Conservation (phyloP, 2,888 invertebrate genomes). For the Mesorhabditis belari region DNA sequence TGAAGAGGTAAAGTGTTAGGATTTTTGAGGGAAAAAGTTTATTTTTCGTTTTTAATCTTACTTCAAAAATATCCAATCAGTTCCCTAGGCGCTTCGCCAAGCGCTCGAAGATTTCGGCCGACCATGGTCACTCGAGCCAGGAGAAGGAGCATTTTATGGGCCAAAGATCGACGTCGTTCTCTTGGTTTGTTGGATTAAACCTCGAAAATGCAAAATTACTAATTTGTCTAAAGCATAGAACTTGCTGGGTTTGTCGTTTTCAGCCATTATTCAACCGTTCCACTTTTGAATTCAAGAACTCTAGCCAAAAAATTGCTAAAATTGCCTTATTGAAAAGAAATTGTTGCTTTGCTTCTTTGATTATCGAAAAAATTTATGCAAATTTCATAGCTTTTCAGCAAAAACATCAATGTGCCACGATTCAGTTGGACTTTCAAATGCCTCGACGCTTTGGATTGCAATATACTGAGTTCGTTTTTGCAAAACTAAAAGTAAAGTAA, state of each 20-base stretch:
- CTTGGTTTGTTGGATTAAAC: too few relatives aligned
- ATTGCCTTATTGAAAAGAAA: too few relatives aligned
- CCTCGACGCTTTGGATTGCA: constrained; percentile 81
- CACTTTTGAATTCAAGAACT: too few relatives aligned
- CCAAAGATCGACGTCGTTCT: constrained; percentile 83
- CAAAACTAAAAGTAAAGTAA: too few relatives aligned
- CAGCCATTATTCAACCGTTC: too few relatives aligned
- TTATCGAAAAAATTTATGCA: too few relatives aligned
- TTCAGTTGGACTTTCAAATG: constrained; percentile 94
- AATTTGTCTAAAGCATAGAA: background rate
- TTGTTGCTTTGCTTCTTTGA: too few relatives aligned
- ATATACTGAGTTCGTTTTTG: constrained; percentile 58
- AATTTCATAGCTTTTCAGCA: constrained; percentile 74
- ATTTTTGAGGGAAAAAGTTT: background rate
- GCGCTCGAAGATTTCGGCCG: constrained; percentile 73
- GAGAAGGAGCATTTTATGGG: constrained; percentile 98
- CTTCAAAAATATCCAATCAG: too few relatives aligned
- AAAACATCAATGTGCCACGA: constrained; percentile 89
- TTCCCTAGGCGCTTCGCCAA: constrained; percentile 55
- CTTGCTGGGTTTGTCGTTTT: too few relatives aligned
- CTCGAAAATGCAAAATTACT: constrained; percentile 14
- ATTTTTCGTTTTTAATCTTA: too few relatives aligned
- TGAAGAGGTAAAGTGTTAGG: constrained; percentile 64
- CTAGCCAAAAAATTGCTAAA: too few relatives aligned
- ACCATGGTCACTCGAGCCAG: constrained; percentile 72